phyloP scores from a whole-genome alignment of 1,140 invertebrate species.

The Nebria ingens region DNA sequence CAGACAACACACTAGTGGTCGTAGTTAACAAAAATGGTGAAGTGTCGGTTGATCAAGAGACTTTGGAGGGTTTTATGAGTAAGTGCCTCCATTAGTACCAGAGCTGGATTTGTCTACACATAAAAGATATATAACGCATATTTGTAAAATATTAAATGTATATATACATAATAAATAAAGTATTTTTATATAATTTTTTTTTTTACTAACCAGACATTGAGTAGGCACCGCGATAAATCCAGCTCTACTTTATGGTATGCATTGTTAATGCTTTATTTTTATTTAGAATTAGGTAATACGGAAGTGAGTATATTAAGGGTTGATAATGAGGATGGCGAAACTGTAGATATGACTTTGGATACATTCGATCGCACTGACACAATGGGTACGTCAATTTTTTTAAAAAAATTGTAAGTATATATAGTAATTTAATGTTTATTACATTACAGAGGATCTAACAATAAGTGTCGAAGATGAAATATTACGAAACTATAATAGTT shows the following conservation, averaged over 20 bases:
- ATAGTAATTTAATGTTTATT: slow-evolving; percentile 2
- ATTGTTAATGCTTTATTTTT: not conserved
- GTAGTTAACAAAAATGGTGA: slow-evolving; percentile 62
- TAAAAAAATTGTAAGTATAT: slow-evolving; percentile 2
- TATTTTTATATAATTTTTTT: slow-evolving; percentile 27
- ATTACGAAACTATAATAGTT: slow-evolving; percentile 39
- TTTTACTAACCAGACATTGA: slow-evolving; percentile 34
- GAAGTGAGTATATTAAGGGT: slow-evolving; percentile 40
- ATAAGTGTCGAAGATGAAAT: slow-evolving; percentile 31
- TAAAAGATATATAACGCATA: no score
- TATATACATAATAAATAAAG: no score
- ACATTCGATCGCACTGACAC: not conserved
- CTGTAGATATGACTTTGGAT: slow-evolving; percentile 30
- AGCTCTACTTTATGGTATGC: slow-evolving; percentile 11
- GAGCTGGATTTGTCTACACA: slow-evolving; percentile 9
- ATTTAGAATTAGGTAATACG: slow-evolving; percentile 24
- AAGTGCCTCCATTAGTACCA: slow-evolving; percentile 26
- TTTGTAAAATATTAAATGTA: no score
- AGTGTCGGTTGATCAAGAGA: slow-evolving; percentile 56
- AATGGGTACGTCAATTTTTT: slow-evolving; percentile 6
- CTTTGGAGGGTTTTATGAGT: slow-evolving; percentile 60
- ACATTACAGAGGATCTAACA: not conserved
- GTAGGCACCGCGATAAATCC: slow-evolving; percentile 16
- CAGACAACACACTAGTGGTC: slow-evolving; percentile 42
- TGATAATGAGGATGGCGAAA: slow-evolving; percentile 32